Evolutionary conservation across 1,140 invertebrate species (phyloP), one percentile per base, ranked within the genome.

Genomic region (Armadillidium nasatum): DNA sequence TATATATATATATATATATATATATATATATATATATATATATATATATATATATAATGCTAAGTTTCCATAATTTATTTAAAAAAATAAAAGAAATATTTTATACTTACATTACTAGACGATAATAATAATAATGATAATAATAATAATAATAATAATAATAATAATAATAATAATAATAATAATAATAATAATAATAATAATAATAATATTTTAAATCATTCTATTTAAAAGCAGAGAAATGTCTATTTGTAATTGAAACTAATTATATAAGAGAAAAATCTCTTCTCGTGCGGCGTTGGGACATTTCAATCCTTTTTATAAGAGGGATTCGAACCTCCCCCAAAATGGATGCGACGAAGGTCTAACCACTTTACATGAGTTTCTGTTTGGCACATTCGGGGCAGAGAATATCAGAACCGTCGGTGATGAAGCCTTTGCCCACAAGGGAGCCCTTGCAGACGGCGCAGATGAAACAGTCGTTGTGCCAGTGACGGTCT

Each of bases 401-500:
- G 2, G 97, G 96, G 87, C 98, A 99, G 82, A 99, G 92, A 84
- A 99, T 98, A 85, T 99, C 95, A 77, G 92, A 91, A 7, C 88
- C 93, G 84, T 99, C 97, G 82, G 96, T 98, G 86, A 99, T 98
- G 88, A 99, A 99, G 78, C 97, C 98, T 84, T 95, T 93, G 77
- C 97, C 97, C 23, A 99, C 97, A 82, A 99, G 89, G 67, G 94
- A 96, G 69, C 91, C 91, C 83, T 94, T 92, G 89, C 98, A 99
- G 80, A 91, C 91, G 82, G 94, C 94, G 87, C 97, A 99, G 85
- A 95, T 93, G 89, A 99, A 99, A 88, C 98, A 99, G 86, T 98
- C 95, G 86, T 98, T 98, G 88, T 99, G 97, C 98, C 98, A 99
- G 86, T 99, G 96, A 79, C 97, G 92, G 87, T 98, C 96, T 85